Evolutionary conservation across 2,888 invertebrate species (phyloP).

Genomic region (Lasioglossum leucozonium): DNA sequence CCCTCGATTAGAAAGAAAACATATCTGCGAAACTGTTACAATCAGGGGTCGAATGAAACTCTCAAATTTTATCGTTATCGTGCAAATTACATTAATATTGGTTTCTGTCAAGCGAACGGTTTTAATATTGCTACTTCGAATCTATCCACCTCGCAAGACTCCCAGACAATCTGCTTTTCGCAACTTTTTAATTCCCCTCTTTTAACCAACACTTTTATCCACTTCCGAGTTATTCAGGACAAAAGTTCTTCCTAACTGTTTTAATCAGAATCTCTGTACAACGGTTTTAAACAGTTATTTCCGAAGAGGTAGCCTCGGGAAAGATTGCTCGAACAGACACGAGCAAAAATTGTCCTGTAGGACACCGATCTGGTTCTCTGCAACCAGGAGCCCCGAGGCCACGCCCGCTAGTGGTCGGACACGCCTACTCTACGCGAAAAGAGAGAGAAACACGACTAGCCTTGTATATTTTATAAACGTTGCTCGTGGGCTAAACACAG

Average conservation of each 20-base stretch:
- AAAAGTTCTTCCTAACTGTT: background rate
- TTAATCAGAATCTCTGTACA: background rate
- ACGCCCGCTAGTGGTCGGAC: background rate
- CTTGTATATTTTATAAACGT: too few species aligned
- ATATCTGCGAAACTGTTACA: background rate
- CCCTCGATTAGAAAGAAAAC: background rate
- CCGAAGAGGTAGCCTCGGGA: background rate
- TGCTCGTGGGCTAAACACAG: background rate
- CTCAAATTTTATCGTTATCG: background rate
- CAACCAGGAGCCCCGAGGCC: background rate
- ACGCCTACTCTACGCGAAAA: background rate
- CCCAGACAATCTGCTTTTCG: background rate
- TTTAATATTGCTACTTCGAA: background rate
- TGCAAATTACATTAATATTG: background rate
- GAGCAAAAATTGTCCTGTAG: background rate
- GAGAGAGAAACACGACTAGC: too few species aligned
- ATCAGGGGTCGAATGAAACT: background rate
- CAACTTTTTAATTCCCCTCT: background rate
- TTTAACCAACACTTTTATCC: background rate
- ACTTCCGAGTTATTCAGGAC: background rate
- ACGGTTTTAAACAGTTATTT: background rate
- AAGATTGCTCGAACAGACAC: background rate
- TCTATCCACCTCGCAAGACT: too few species aligned
- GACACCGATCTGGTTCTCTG: background rate
- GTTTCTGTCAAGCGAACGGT: background rate